Evolutionary conservation across 2,888 invertebrate genomes (phyloP).

Genomic region (Aphrophora alni): DNA sequence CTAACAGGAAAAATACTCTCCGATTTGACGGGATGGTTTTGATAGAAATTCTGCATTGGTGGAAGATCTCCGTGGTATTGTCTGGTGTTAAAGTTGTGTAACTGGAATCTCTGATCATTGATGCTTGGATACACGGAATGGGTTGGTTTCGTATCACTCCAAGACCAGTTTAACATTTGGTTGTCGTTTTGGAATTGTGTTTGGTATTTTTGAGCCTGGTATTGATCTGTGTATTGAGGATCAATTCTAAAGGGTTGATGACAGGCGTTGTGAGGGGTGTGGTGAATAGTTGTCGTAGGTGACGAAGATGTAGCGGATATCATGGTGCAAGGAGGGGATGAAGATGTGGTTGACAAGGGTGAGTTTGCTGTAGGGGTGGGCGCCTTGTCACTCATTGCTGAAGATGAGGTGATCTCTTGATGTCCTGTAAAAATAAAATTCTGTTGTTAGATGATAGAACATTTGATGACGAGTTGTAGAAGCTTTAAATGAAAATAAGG

Average conservation of each 20-base stretch:
- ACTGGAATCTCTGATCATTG: not conserved
- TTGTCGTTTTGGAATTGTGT: not conserved
- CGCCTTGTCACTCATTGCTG: constrained; percentile 35
- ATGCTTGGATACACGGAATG: not conserved
- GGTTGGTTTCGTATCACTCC: not conserved
- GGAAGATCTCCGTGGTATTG: not conserved
- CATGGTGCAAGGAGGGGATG: constrained; percentile 15
- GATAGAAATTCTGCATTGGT: not conserved
- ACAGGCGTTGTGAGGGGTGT: constrained; percentile 19
- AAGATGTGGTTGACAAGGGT: constrained; percentile 37
- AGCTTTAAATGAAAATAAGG: too few species aligned
- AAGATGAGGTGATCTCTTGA: constrained; percentile 42
- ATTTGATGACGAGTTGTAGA: too few species aligned
- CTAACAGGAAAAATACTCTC: not conserved
- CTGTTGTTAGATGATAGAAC: not conserved
- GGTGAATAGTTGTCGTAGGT: constrained; percentile 30
- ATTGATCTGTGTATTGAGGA: not conserved
- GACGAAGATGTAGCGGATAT: constrained; percentile 11
- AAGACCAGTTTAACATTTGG: not conserved
- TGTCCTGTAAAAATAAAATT: constrained; percentile 34
- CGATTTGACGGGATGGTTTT: not conserved
- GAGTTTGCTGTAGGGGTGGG: constrained; percentile 38
- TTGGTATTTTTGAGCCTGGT: not conserved
- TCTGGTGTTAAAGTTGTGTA: not conserved
- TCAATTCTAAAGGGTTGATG: not conserved